A percentile compares a stretch with the other conserved stretches of the same genome.
These are phyloP conservation scores for Patella pellucida DNA, from an alignment of 2,888 invertebrate species.

Conservation along the genomic window DNA sequence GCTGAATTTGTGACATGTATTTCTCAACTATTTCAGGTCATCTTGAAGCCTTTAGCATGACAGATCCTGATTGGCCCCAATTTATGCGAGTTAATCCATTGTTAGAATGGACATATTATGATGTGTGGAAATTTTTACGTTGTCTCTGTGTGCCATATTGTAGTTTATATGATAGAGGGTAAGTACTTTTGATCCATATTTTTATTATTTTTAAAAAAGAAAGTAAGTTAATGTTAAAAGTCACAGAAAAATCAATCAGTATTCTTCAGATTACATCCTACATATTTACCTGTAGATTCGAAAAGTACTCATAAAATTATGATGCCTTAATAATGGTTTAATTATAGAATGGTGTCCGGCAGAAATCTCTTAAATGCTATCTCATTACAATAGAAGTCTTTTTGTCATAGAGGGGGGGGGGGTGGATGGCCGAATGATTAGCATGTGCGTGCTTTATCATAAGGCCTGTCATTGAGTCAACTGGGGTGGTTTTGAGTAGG, in stretches of 20 bases:
- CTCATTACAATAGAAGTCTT: too few relatives aligned
- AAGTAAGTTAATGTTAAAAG: neutral
- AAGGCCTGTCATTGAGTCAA: too few relatives aligned
- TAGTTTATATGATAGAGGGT: constrained; percentile 89
- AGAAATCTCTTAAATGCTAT: too few relatives aligned
- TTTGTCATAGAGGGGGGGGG: too few relatives aligned
- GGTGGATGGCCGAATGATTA: too few relatives aligned
- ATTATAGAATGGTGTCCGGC: too few relatives aligned
- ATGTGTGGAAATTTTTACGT: constrained; percentile 92
- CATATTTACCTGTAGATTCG: too few relatives aligned
- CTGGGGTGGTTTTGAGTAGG: too few relatives aligned
- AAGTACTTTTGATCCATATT: constrained; percentile 54
- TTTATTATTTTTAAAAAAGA: neutral
- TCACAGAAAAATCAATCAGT: neutral
- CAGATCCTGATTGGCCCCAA: constrained; percentile 91
- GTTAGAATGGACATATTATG: constrained; percentile 90
- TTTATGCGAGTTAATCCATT: constrained; percentile 90
- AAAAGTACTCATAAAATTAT: too few relatives aligned
- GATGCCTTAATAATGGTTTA: too few relatives aligned
- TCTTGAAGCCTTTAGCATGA: constrained; percentile 72
- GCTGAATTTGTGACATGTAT: neutral
- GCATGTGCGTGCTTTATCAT: too few relatives aligned
- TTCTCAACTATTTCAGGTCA: constrained; percentile 48
- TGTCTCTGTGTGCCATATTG: constrained; percentile 89
- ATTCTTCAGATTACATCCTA: neutral